Evolutionary conservation across 2,797 vertebrate species (phyloP).

Genomic region (Notamacropus eugenii): DNA sequence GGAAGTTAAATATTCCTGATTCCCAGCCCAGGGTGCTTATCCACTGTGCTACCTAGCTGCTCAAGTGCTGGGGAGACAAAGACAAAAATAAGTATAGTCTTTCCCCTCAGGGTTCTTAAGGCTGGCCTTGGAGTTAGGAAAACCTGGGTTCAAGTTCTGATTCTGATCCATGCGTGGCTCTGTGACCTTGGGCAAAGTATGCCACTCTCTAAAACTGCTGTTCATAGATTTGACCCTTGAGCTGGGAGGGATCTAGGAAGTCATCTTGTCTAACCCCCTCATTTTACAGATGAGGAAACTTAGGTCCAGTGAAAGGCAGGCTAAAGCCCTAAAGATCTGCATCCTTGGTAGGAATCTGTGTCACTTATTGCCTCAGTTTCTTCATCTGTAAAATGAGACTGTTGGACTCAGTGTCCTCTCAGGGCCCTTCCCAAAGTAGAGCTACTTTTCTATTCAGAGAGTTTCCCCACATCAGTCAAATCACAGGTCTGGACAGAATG

Average conservation of each 20-base stretch:
- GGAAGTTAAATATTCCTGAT: not conserved
- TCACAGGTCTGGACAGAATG: not conserved
- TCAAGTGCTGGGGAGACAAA: too few relatives aligned
- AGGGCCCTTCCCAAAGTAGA: not conserved
- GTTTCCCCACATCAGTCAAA: not conserved
- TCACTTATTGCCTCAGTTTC: not conserved
- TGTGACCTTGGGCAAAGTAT: not conserved
- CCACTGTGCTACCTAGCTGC: not conserved
- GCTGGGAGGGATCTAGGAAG: not conserved
- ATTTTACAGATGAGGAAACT: not conserved
- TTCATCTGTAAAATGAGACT: not conserved
- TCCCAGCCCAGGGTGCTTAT: not conserved
- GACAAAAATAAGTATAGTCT: too few relatives aligned
- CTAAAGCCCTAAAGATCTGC: not conserved
- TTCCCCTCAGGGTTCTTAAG: too few relatives aligned
- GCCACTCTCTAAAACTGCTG: not conserved
- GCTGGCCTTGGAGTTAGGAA: too few relatives aligned
- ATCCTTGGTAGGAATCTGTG: not conserved
- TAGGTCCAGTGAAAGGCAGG: not conserved
- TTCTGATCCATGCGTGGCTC: not conserved
- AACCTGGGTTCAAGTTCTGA: not conserved
- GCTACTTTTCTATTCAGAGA: not conserved
- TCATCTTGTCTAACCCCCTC: not conserved
- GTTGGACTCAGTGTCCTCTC: accelerated
- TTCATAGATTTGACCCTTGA: not conserved